Conservation (phyloP, 2,113 vertebrate genomes). For the Calcarius ornatus region DNA sequence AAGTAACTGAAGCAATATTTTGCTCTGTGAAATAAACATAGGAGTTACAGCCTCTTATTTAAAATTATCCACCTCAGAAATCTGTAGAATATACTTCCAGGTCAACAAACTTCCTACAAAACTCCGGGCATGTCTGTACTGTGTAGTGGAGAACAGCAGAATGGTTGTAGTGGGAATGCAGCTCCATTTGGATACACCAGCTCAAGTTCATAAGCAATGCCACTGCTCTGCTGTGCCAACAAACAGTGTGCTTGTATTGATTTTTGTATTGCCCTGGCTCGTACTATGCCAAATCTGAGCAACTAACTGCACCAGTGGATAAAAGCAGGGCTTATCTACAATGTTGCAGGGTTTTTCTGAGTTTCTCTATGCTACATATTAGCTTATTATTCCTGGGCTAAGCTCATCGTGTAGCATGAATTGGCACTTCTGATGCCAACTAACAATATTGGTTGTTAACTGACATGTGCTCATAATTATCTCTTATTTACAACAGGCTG, state of each 20-base stretch:
- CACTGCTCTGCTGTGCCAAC: not conserved
- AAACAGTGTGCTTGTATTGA: not conserved
- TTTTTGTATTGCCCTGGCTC: not conserved
- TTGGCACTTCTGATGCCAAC: not conserved
- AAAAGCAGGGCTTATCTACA: not conserved
- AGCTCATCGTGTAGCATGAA: not conserved
- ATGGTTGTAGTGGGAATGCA: not conserved
- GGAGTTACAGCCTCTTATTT: not conserved
- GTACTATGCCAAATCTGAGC: not conserved
- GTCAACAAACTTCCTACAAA: not conserved
- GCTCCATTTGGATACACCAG: not conserved
- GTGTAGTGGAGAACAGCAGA: not conserved
- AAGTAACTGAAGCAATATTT: not conserved
- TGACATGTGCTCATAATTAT: not conserved
- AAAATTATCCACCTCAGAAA: not conserved
- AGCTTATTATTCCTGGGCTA: not conserved
- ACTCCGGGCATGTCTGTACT: not conserved
- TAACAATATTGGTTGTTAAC: not conserved
- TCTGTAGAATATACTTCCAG: not conserved
- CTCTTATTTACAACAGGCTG: not conserved
- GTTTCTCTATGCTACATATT: not conserved
- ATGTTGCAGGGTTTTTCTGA: not conserved
- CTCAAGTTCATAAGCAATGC: not conserved
- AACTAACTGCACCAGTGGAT: not conserved
- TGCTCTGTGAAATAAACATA: not conserved